Conservation (phyloP, 2,888 invertebrate genomes). For the Lithophane ornitopus region DNA sequence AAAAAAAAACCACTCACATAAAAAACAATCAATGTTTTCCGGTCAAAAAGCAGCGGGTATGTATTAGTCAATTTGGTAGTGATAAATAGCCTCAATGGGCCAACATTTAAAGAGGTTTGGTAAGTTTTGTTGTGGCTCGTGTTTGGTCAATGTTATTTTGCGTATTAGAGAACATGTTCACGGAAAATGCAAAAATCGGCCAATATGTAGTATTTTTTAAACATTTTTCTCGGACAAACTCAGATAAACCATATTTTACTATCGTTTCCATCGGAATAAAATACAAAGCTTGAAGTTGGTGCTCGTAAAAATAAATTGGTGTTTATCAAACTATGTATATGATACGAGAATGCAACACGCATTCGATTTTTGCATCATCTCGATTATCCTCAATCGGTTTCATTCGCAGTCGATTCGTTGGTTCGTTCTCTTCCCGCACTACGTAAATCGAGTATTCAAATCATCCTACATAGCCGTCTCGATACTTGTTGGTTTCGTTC, state of each 20-base stretch:
- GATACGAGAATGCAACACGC: slow-evolving; percentile 12
- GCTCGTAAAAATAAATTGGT: slow-evolving; percentile 56
- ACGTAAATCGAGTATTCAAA: slow-evolving; percentile 10
- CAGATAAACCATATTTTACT: slow-evolving; percentile 33
- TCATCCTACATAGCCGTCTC: background rate
- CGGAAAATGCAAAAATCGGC: background rate
- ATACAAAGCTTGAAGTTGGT: slow-evolving; percentile 24
- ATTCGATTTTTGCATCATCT: slow-evolving; percentile 28
- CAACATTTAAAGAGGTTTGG: slow-evolving; percentile 38
- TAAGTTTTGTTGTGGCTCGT: slow-evolving; percentile 32
- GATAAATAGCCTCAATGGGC: slow-evolving; percentile 24
- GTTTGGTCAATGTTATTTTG: background rate
- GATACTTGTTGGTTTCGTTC: slow-evolving; percentile 14
- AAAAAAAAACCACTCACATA: slow-evolving; percentile 11
- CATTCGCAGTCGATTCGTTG: slow-evolving; percentile 13
- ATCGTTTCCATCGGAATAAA: slow-evolving; percentile 25
- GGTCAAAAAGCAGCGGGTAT: slow-evolving; percentile 47
- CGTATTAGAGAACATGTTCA: background rate
- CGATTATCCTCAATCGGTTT: slow-evolving; percentile 13
- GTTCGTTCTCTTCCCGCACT: slow-evolving; percentile 13
- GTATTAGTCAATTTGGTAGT: slow-evolving; percentile 33
- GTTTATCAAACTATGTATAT: slow-evolving; percentile 24
- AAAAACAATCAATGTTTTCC: slow-evolving; percentile 42
- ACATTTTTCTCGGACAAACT: background rate
- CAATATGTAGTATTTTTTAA: background rate